phyloP scores from a whole-genome alignment of 2,797 vertebrate species.

The Halcyon smyrnensis region DNA sequence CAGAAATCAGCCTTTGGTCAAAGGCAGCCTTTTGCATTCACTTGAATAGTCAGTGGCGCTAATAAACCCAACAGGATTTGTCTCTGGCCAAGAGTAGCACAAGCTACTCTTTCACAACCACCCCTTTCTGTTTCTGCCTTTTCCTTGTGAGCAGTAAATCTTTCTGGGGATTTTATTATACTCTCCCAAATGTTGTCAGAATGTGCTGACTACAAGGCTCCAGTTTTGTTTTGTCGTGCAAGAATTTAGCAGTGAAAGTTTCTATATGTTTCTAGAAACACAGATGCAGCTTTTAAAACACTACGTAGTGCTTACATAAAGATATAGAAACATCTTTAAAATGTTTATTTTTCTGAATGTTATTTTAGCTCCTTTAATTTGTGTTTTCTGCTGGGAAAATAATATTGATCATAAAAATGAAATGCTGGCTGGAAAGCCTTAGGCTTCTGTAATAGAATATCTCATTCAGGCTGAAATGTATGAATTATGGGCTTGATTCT shows the following conservation, averaged over 20 bases:
- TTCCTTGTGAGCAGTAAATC: neutral
- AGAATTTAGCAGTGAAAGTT: neutral
- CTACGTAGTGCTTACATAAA: neutral
- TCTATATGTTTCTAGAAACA: neutral
- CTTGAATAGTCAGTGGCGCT: neutral
- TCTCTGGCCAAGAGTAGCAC: neutral
- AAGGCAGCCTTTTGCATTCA: neutral
- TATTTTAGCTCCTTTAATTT: conserved; percentile 5
- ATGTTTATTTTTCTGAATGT: neutral
- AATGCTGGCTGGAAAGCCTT: neutral
- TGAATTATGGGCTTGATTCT: conserved; percentile 12
- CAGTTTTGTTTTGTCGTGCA: neutral
- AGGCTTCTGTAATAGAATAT: neutral
- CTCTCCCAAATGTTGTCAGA: neutral
- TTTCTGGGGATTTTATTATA: neutral
- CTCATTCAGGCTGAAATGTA: conserved; percentile 18
- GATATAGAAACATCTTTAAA: neutral
- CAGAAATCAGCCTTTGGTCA: neutral
- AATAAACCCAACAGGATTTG: conserved; percentile 6
- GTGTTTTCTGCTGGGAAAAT: conserved; percentile 4
- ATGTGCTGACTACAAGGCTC: neutral
- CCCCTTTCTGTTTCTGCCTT: neutral
- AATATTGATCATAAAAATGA: conserved; percentile 36
- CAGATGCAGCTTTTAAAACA: conserved; percentile 16
- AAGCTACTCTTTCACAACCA: neutral